Evolutionary conservation across 2,797 vertebrate genomes (phyloP), one percentile per base, ranked within the genome.

Genomic region (Schizopygopsis pylzovi): DNA sequence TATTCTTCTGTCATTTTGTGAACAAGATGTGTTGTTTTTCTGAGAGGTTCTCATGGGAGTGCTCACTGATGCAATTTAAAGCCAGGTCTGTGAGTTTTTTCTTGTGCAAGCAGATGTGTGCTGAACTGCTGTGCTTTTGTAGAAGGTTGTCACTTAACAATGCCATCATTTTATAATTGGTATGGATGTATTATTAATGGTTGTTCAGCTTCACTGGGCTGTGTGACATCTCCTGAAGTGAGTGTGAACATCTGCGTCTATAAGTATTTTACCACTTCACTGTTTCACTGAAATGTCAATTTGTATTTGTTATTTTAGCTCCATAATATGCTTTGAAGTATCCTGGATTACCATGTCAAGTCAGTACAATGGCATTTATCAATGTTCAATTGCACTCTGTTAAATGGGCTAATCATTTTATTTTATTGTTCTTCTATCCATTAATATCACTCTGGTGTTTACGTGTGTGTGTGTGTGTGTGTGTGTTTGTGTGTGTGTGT

Each of bases 1-100:
- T 85, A 76, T 47, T 86, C 47, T 75, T 47, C 37, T 81, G 28
- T 49, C 20, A 61, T 81, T 81, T 68, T 73, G 39, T 76, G 37
- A 77, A 86, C 25, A 45, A n/a, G 7, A 10, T 6, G 49, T 63
- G 41, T 71, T 75, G 45, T 61, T 56, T 85, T 76, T 76, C 71
- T 8, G n/a, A 56, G 67, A 20, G 22, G 59, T 47, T 86, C 59
- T 81, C 71, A n/a, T 15, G 70, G 37, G 85, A 82, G 39, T 61
- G 41, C 8, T 76, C 41, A 67, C 68, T 72, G 59, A 41, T 54
- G 70, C 49, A 33, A 22, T 81, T 65, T 81, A 49, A 49, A 68
- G 25, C 61, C 28, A 80, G 37, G 54, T 80, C 78, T 81, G 41
- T 67, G 33, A 80, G 25, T 11, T 45, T 41, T 41, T 41, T 43